These are phyloP conservation scores for Holocentrus rufus DNA, from an alignment of 2,797 vertebrate species.

Conservation along the genomic window DNA sequence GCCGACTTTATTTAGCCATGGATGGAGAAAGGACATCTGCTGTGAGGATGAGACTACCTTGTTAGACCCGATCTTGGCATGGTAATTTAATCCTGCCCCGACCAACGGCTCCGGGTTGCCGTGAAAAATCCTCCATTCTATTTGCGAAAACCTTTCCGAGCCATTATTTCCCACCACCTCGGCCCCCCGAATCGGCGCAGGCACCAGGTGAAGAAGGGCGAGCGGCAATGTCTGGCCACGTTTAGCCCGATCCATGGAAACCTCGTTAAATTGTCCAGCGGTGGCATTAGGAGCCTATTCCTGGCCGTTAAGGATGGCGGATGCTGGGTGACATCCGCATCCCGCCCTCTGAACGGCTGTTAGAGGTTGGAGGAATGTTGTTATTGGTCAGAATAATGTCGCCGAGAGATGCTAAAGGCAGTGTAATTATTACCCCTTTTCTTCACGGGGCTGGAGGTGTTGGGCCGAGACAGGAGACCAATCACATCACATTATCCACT, in stretches of 20 bases:
- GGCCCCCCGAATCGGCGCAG: no score
- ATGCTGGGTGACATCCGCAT: constrained; percentile 14
- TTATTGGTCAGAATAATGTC: constrained; percentile 34
- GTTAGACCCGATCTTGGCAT: constrained; percentile 42
- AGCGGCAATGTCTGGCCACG: background rate
- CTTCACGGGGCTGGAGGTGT: constrained; percentile 3
- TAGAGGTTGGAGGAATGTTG: constrained; percentile 36
- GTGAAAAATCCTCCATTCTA: constrained; percentile 43
- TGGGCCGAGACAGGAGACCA: constrained; percentile 14
- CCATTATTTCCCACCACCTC: constrained; percentile 18
- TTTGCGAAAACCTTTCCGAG: constrained; percentile 39
- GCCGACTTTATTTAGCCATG: constrained; percentile 55
- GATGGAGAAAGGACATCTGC: constrained; percentile 42
- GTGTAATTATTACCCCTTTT: constrained; percentile 28
- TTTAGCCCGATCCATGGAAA: constrained; percentile 43
- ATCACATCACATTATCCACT: constrained; percentile 17
- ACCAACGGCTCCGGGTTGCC: constrained; percentile 22
- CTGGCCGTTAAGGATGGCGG: constrained; percentile 21
- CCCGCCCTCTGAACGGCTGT: constrained; percentile 25
- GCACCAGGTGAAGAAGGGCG: constrained; percentile 14
- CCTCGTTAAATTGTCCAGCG: constrained; percentile 46
- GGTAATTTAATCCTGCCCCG: constrained; percentile 34
- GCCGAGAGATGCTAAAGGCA: constrained; percentile 14
- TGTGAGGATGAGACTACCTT: constrained; percentile 35
- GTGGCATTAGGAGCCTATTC: constrained; percentile 29